Percentiles rank a stretch among this genome's conserved stretches.
Evolutionary conservation across 2,113 vertebrate genomes (phyloP).

Genomic region (Larimichthys crocea): DNA sequence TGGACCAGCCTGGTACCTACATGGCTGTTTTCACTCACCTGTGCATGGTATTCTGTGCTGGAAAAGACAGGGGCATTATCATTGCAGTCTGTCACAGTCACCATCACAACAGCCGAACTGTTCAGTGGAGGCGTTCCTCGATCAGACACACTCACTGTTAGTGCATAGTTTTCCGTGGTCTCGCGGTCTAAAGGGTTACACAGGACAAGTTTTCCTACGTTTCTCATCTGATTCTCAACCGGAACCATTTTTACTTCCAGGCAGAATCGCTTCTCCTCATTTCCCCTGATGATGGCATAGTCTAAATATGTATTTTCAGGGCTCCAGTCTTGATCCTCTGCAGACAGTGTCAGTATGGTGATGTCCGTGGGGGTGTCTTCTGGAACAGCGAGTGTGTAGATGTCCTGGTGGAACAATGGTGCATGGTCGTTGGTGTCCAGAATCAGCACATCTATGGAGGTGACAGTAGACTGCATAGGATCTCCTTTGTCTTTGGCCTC

Average conservation of each 20-base stretch:
- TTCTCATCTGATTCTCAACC: constrained; percentile 74
- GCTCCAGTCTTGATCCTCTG: constrained; percentile 86
- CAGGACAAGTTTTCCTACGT: constrained; percentile 86
- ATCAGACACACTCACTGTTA: constrained; percentile 88
- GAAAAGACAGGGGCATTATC: constrained; percentile 90
- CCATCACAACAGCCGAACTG: constrained; percentile 82
- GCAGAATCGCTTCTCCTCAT: constrained; percentile 85
- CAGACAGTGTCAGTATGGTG: constrained; percentile 85
- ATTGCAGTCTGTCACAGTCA: constrained; percentile 90
- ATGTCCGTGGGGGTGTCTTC: constrained; percentile 86
- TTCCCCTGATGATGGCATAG: constrained; percentile 87
- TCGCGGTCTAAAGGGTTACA: constrained; percentile 88
- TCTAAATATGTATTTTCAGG: constrained; percentile 84
- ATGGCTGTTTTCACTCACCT: constrained; percentile 86
- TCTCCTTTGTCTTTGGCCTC: constrained; percentile 90
- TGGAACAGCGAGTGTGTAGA: constrained; percentile 85
- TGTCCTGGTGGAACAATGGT: constrained; percentile 85
- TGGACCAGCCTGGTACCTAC: constrained; percentile 83
- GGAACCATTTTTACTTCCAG: constrained; percentile 81
- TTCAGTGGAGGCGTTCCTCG: constrained; percentile 85
- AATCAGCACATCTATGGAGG: constrained; percentile 84
- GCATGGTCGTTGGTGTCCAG: constrained; percentile 86
- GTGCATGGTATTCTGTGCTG: constrained; percentile 82
- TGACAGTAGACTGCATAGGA: constrained; percentile 83
- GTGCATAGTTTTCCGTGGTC: constrained; percentile 74